Conservation (phyloP, 2,888 invertebrate species). For the Caradrina kadenii region DNA sequence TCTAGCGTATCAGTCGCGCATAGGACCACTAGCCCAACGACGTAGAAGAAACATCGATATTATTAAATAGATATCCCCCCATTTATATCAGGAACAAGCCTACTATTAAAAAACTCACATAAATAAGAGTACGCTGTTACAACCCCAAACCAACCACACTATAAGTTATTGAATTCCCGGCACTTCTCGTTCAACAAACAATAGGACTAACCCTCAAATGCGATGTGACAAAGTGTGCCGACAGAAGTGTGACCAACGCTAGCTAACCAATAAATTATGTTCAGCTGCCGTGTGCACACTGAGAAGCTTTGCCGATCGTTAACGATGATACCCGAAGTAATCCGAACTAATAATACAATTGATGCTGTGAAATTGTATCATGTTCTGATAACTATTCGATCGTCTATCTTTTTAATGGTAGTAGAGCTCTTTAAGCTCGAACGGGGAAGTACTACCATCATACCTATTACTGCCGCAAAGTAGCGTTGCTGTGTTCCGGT, state of each 20-base stretch:
- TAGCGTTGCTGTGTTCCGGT: too few relatives aligned
- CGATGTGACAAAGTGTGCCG: slow-evolving; percentile 52
- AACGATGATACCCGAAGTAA: slow-evolving; percentile 28
- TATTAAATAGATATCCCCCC: neutral
- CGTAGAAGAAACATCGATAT: neutral
- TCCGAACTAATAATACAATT: slow-evolving; percentile 7
- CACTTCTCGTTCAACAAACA: slow-evolving; percentile 50
- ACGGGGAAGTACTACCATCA: too few relatives aligned
- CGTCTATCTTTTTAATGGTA: too few relatives aligned
- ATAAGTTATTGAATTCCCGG: slow-evolving; percentile 48
- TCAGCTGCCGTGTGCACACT: slow-evolving; percentile 38
- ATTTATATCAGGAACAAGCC: slow-evolving; percentile 7
- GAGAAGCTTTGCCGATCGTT: slow-evolving; percentile 15
- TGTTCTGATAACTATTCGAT: too few relatives aligned
- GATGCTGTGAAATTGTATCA: neutral
- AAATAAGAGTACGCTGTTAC: slow-evolving; percentile 1
- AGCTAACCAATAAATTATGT: slow-evolving; percentile 51
- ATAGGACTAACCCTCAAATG: slow-evolving; percentile 46
- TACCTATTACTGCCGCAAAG: too few relatives aligned
- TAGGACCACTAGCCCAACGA: too few relatives aligned
- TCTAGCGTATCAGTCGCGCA: too few relatives aligned
- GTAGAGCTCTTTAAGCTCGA: too few relatives aligned
- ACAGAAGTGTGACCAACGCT: slow-evolving; percentile 55
- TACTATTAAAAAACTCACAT: neutral
- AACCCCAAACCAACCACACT: slow-evolving; percentile 8